Percentiles rank a stretch among this genome's conserved stretches.
These are phyloP conservation scores for Macaca nemestrina DNA, from an alignment of 2,113 vertebrate genomes.

Conservation along the genomic window DNA sequence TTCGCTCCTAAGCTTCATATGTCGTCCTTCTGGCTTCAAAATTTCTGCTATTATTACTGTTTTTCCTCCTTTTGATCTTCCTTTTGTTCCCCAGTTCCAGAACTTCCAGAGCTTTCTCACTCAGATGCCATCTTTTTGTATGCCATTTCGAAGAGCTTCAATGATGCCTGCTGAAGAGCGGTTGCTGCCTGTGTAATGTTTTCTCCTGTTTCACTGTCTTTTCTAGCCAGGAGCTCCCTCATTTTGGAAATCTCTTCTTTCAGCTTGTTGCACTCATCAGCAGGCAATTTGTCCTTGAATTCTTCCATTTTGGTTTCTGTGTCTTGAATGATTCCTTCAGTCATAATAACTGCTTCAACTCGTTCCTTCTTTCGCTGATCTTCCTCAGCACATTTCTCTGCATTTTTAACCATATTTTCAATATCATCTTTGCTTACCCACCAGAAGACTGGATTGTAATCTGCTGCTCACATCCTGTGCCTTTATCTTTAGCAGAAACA, in stretches of 20 bases:
- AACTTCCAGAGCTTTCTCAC: constrained; percentile 88
- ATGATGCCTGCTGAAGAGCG: constrained; percentile 94
- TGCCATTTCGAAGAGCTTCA: constrained; percentile 98
- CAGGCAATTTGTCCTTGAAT: constrained; percentile 97
- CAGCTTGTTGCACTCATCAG: constrained; percentile 96
- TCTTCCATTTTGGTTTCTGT: constrained; percentile 99
- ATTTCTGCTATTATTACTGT: constrained; percentile 84
- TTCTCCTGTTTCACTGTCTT: constrained; percentile 96
- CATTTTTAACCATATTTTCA: constrained; percentile 99
- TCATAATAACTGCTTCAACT: constrained; percentile 97
- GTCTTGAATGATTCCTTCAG: constrained; percentile 96
- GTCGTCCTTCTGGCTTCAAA: no score
- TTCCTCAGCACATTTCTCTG: constrained; percentile 96
- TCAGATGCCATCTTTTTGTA: constrained; percentile 99
- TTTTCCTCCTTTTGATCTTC: constrained; percentile 96
- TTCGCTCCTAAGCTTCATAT: no score
- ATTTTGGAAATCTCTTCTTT: constrained; percentile 96
- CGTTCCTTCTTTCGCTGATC: constrained; percentile 95
- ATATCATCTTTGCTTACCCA: constrained; percentile 98
- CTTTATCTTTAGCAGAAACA: constrained; percentile 98
- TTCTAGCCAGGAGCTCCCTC: constrained; percentile 92
- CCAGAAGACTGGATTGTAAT: constrained; percentile 99
- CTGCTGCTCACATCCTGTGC: constrained; percentile 97
- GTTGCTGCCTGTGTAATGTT: constrained; percentile 96
- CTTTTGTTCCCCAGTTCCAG: constrained; percentile 86